Percentiles rank a stretch among this genome's conserved stretches.
phyloP scores from a whole-genome alignment of 2,113 vertebrate species.

The Rhynchomys soricoides region DNA sequence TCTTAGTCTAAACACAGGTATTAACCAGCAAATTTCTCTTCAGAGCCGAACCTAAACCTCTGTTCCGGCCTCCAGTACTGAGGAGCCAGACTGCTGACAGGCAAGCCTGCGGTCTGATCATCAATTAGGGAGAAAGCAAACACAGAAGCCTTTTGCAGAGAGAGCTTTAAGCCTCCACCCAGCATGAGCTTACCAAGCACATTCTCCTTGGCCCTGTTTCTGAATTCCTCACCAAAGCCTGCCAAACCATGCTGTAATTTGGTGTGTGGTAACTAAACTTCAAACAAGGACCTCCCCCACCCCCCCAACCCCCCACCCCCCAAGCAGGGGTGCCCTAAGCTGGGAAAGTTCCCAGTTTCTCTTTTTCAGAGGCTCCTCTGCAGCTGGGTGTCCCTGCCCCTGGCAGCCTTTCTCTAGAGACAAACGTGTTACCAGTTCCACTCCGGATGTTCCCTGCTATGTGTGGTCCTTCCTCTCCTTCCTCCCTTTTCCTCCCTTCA shows the following conservation, averaged over 20 bases:
- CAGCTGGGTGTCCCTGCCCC: neutral
- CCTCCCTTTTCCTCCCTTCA: neutral
- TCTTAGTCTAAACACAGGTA: neutral
- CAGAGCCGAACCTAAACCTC: neutral
- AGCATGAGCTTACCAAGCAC: conserved; percentile 17
- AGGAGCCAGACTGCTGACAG: neutral
- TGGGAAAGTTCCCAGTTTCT: neutral
- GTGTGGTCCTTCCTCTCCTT: fast-evolving
- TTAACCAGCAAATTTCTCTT: neutral
- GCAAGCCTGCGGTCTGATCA: neutral
- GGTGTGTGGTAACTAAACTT: neutral
- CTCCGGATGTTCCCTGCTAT: neutral
- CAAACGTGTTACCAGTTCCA: neutral
- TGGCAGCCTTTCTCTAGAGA: neutral
- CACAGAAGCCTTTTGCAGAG: conserved; percentile 2
- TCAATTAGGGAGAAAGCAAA: neutral
- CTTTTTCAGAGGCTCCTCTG: neutral
- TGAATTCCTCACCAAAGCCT: neutral
- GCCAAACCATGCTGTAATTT: neutral
- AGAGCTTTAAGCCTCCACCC: conserved; percentile 16
- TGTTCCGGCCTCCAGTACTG: neutral
- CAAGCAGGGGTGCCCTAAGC: neutral
- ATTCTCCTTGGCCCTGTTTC: neutral
- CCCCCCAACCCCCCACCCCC: no score
- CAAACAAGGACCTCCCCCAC: neutral